Evolutionary conservation across 2,113 vertebrate genomes (phyloP), one percentile per base, ranked within the genome.

Genomic region (Pavo muticus): DNA sequence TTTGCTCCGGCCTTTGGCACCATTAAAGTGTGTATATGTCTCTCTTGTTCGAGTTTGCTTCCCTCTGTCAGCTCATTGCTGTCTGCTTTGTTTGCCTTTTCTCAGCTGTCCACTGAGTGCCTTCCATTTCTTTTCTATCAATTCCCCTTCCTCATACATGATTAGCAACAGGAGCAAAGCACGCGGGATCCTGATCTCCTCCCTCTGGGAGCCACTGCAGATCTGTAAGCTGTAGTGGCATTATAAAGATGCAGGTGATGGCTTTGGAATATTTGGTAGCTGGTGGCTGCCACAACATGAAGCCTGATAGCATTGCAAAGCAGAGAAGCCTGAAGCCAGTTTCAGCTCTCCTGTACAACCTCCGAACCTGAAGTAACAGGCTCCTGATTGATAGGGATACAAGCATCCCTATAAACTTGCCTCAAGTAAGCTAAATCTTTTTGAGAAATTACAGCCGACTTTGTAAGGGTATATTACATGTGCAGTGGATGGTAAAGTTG

Each of bases 171-270:
- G 0, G 1, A 68, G 23, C 63, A 24, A 78, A 77, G 37, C 2
- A 1, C 4, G 4, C 32, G 40, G 0, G 3, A 11, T 1, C 1
- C 15, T 44, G 37, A 27, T 69, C 37, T 70, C 11, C 52, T 48
- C 45, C 24, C 32, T 60, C 44, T 42, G 13, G 71, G 56, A 45
- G 35, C 24, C 1, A 1, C 29, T 50, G 42, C 7, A 44, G 73
- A 23, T 54, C 14, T 42, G 40, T 30, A 23, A 81, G 48, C 54
- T 64, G 13, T 23, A 12, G 5, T 1, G 1, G 21, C 73, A 63
- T 72, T 37, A 32, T 69, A 37, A 42, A 68, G 47, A 60, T 72
- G 52, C 11, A n/a, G 47, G 25, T 1, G 0, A 32, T 9, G 45
- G 63, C 57, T 80, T 59, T 68, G 47, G 82, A 69, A 59, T 30